A percentile compares a stretch with the other conserved stretches of the same genome.
These are phyloP conservation scores for Leptobrachium leishanense DNA, from an alignment of 2,113 vertebrate genomes.

Conservation along the genomic window DNA sequence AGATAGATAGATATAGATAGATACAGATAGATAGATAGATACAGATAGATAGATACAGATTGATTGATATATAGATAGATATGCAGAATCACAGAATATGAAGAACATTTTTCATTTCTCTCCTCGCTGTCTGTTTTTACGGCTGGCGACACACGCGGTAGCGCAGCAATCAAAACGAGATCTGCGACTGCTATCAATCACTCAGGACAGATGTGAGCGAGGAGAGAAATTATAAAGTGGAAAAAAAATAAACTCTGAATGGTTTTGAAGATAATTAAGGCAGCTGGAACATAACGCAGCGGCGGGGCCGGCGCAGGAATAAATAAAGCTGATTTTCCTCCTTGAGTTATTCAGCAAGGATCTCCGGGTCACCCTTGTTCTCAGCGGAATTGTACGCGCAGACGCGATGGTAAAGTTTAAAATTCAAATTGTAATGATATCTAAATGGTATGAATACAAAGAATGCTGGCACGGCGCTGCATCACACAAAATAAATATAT, in stretches of 20 bases:
- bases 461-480: constrained; percentile 24
- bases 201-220: constrained; percentile 23
- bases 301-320: constrained; percentile 13
- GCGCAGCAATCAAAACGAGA: background rate
- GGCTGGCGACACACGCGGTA: background rate
- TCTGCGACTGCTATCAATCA: background rate
- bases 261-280: constrained; percentile 40
- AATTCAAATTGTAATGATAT: constrained; percentile 45
- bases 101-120: too few species aligned
- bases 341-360: constrained; percentile 25
- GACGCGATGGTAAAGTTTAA: constrained; percentile 24
- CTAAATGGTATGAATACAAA: constrained; percentile 49
- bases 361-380: constrained; percentile 16
- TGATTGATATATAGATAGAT: too few species aligned
- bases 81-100: too few species aligned
- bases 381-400: constrained; percentile 29
- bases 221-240: background rate
- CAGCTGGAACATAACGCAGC: constrained; percentile 27
- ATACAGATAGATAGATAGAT: too few species aligned
- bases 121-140: too few species aligned
- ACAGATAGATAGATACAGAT: too few species aligned
- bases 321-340: constrained; percentile 42
- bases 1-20: too few species aligned
- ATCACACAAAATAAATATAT: constrained; percentile 45
- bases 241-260: constrained; percentile 2